These are phyloP conservation scores for Natrix natrix DNA, from an alignment of 2,797 vertebrate genomes.

Conservation along the genomic window DNA sequence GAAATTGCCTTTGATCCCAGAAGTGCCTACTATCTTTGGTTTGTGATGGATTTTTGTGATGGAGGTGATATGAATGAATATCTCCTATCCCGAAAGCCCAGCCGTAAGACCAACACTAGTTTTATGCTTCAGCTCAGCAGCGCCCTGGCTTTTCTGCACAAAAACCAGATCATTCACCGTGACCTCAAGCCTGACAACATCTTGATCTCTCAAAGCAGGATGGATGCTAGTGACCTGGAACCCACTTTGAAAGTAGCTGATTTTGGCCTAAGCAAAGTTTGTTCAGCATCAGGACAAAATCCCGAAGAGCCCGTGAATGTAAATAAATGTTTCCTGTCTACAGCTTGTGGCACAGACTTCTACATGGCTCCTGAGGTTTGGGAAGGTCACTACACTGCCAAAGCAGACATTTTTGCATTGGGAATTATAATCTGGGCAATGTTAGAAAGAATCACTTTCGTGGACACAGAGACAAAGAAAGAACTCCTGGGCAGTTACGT, in stretches of 20 bases:
- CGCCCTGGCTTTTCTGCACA: constrained; percentile 94
- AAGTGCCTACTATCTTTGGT: constrained; percentile 96
- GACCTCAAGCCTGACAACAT: constrained; percentile 99
- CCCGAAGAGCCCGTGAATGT: constrained; percentile 89
- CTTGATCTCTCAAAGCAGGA: constrained; percentile 85
- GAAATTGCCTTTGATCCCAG: constrained; percentile 92
- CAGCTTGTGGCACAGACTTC: constrained; percentile 93
- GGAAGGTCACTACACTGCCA: constrained; percentile 97
- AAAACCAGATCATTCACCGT: constrained; percentile 94
- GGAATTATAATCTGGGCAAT: constrained; percentile 98
- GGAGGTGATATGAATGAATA: constrained; percentile 98
- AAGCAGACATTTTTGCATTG: constrained; percentile 95
- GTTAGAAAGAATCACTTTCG: constrained; percentile 94
- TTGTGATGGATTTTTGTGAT: constrained; percentile 98
- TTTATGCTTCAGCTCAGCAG: constrained; percentile 98
- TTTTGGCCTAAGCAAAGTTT: constrained; percentile 96
- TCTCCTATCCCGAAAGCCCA: constrained; percentile 91
- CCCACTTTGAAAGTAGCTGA: constrained; percentile 96
- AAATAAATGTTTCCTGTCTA: constrained; percentile 95
- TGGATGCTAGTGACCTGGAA: constrained; percentile 78
- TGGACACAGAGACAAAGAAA: constrained; percentile 92
- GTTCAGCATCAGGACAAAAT: constrained; percentile 87
- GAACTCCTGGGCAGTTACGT: constrained; percentile 93
- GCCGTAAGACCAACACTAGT: constrained; percentile 93
- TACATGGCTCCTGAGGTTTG: constrained; percentile 98